Base-by-base conservation (phyloP, 2,888 invertebrate species). In the Scelioninae gen. 2 region DNA sequence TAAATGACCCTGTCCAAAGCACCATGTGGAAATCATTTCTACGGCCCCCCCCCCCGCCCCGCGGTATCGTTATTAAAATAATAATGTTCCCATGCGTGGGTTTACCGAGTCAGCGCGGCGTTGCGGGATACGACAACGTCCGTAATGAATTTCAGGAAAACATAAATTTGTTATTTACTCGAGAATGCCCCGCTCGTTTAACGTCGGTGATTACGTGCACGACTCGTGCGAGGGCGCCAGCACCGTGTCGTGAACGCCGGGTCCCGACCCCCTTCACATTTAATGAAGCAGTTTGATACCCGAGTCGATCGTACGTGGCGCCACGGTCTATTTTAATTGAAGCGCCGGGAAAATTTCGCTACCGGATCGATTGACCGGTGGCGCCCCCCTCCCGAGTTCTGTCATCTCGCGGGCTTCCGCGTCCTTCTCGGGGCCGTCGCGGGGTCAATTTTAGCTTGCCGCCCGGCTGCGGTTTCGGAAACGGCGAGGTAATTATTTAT, bases 151-250 rank as follows among this genome's bases (percentile, higher is more conserved):
- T 79, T 80, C 75, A 77, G 77, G 79, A 79, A 78, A 76, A 71
- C 73, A 73, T 77, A 75, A 78, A 79, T 78, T 79, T 72, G 77
- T 79, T 79, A 78, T 77, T 80, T 76, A 67, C 74, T 75, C 76
- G 75, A 75, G 75, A 75, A 76, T 72, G 67, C 75, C 68, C 74
- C 52, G 65, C 60, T 55, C 46, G 74, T 74, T 77, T 80, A 80
- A 78, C 77, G 78, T 78, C 76, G 77, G 73, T 76, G 76, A 80
- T 81, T 79, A 80, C 76, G 76, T 70, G 78, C 77, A 78, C 76
- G 79, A 77, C 68, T 65, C 65, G 70, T 58, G 61, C 50, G 50
- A 64, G 70, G 64, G 70, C 63, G 70, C 70, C 63, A 41, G 52
- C 25, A 46, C 46, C 4, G 61, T 37, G 69, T 53, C 60, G 45